A percentile compares a stretch with the other conserved stretches of the same genome.
These are phyloP conservation scores for Bucorvus abyssinicus DNA, from an alignment of 2,797 vertebrate genomes.

Conservation along the genomic window DNA sequence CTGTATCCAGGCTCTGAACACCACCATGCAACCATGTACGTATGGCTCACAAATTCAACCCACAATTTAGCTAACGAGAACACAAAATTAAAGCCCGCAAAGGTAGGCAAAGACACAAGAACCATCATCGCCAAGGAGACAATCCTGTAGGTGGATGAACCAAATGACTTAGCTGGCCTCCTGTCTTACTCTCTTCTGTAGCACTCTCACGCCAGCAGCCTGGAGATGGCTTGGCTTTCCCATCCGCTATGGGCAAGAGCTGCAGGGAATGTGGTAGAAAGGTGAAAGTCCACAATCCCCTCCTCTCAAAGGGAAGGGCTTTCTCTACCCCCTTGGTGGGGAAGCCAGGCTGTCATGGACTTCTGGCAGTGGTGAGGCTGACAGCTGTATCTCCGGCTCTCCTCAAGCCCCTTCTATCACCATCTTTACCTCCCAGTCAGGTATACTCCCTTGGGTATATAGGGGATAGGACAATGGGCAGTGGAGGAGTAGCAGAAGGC, in stretches of 20 bases:
- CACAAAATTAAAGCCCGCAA: not conserved
- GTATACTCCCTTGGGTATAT: accelerated
- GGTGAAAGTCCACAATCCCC: not conserved
- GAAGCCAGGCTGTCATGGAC: not conserved
- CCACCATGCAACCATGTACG: not conserved
- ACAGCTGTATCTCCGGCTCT: not conserved
- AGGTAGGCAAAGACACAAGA: not conserved
- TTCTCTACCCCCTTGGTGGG: not conserved
- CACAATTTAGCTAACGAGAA: not conserved
- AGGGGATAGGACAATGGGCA: not conserved
- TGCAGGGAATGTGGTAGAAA: not conserved
- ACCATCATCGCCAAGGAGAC: not conserved
- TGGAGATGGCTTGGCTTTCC: not conserved
- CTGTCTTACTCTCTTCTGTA: not conserved
- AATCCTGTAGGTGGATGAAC: not conserved
- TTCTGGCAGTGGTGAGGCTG: not conserved
- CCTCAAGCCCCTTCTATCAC: not conserved
- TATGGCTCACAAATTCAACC: not conserved
- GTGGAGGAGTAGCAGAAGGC: not conserved
- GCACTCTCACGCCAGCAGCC: not conserved
- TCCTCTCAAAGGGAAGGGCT: accelerated
- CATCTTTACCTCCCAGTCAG: not conserved
- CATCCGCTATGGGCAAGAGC: accelerated
- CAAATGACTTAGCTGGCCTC: not conserved
- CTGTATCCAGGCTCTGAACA: not conserved